Percentiles rank a stretch among this genome's conserved stretches.
These are phyloP conservation scores for Chelonus formosanus DNA, from an alignment of 2,888 invertebrate genomes.

Conservation along the genomic window DNA sequence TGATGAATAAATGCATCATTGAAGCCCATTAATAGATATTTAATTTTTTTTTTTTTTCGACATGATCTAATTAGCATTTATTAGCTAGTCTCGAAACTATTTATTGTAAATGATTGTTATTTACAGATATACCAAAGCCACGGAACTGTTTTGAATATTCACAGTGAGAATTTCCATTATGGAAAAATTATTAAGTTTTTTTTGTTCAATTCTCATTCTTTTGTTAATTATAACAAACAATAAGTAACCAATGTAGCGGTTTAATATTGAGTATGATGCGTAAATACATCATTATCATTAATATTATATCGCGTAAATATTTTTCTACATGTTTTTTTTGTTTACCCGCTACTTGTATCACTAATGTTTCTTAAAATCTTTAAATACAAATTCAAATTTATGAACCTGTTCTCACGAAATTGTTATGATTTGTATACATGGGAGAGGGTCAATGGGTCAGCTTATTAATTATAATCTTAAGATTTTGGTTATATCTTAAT, in stretches of 20 bases:
- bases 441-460: too few species aligned
- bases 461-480: constrained; percentile 29
- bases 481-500: constrained; percentile 44
- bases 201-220: constrained; percentile 2
- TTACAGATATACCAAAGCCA: constrained; percentile 62
- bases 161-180: constrained; percentile 48
- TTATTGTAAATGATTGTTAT: constrained; percentile 62
- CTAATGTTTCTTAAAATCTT: too few species aligned
- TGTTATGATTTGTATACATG: too few species aligned
- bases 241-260: too few species aligned
- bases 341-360: too few species aligned
- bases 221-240: background rate
- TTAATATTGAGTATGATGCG: too few species aligned
- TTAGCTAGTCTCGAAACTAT: constrained; percentile 52
- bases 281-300: too few species aligned
- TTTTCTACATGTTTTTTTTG: too few species aligned
- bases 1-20: constrained; percentile 24
- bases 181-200: constrained; percentile 41
- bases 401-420: too few species aligned
- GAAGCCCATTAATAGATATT: constrained; percentile 12
- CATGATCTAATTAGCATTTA: constrained; percentile 3
- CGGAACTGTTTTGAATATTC: constrained; percentile 54
- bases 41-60: background rate
- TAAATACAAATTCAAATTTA: too few species aligned
- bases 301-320: too few species aligned